Base-by-base conservation (phyloP, 1,140 invertebrate species). In the Bombus consobrinus region DNA sequence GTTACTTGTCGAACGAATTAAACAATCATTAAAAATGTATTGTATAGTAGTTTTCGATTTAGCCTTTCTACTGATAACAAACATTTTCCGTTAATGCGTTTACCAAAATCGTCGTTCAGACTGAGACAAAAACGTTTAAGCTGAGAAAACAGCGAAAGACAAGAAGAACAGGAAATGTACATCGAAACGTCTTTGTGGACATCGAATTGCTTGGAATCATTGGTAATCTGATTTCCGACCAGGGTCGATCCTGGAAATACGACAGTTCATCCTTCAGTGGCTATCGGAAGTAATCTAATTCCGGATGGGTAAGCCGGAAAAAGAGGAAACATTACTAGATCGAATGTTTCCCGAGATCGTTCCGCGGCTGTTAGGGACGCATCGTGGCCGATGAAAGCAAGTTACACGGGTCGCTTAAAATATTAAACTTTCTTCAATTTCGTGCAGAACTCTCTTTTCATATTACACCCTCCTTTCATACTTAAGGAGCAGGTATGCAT, bases 241-340 rank as follows among this genome's bases (percentile, higher is more conserved):
- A 25, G 37, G n/a, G 69, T 85, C 82, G 82, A 87, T 79, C 57
- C 59, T 59, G 39, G n/a, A 37, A 59, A 43, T 47, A 39, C n/a
- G 76, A 79, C 69, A 43, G 81, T 62, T 77, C 53, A 47, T 85
- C 64, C 77, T 47, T 22, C 57, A 15, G 41, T 79, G 64, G 77
- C 83, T 41, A 87, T 87, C 83, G 86, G 72, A 59, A 85, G 76
- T 85, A 87, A 87, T 87, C 77, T 80, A 87, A 87, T 87, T 76
- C 77, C 86, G 72, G 62, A 41, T 75, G 72, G 78, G 69, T 79
- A 81, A 87, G 37, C 59, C 62, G 59, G 71, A 81, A 85, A 87
- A 81, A 77, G 86, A 76, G 77, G 53, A 79, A 71, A 64, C 83
- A 87, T 87, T 76, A 83, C 66, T 41, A n/a, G 85, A 77, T 87